These are phyloP conservation scores for Podabrus alpinus DNA, from an alignment of 2,888 invertebrate species.

Conservation along the genomic window DNA sequence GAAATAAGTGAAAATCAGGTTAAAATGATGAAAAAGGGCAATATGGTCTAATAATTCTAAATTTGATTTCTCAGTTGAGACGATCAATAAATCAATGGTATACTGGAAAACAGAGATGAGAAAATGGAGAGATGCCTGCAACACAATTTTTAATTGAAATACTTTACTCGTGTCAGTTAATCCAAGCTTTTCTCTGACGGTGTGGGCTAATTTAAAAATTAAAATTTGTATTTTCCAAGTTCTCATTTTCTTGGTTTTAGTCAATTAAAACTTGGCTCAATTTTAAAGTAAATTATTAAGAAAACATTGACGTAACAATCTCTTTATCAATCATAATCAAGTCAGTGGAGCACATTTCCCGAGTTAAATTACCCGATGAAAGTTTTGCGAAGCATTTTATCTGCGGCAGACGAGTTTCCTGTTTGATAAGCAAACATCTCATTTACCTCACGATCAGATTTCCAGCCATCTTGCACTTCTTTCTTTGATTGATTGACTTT, in stretches of 20 bases:
- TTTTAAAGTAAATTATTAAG: slow-evolving; percentile 33
- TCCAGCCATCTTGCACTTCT: slow-evolving; percentile 43
- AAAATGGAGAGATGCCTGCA: not conserved
- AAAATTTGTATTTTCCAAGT: not conserved
- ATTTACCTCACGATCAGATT: slow-evolving; percentile 47
- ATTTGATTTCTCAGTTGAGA: not conserved
- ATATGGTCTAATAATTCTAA: not conserved
- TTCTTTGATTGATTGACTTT: slow-evolving; percentile 46
- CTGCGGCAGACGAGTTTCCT: slow-evolving; percentile 51
- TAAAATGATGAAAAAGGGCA: not conserved
- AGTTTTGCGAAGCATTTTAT: slow-evolving; percentile 52
- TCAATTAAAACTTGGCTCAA: slow-evolving; percentile 34
- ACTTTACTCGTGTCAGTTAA: not conserved
- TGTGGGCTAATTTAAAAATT: not conserved
- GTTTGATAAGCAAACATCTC: slow-evolving; percentile 54
- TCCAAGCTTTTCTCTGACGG: not conserved
- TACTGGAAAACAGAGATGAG: not conserved
- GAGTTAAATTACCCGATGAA: slow-evolving; percentile 52
- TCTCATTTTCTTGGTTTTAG: slow-evolving; percentile 16
- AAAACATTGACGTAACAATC: slow-evolving; percentile 46
- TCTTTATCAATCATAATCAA: slow-evolving; percentile 58
- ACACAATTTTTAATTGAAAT: not conserved
- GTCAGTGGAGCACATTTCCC: slow-evolving; percentile 53
- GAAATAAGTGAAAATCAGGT: not conserved
- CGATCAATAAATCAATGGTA: not conserved